These are phyloP conservation scores for Drosophila biarmipes DNA, from an alignment of 1,140 invertebrate genomes.

Conservation along the genomic window DNA sequence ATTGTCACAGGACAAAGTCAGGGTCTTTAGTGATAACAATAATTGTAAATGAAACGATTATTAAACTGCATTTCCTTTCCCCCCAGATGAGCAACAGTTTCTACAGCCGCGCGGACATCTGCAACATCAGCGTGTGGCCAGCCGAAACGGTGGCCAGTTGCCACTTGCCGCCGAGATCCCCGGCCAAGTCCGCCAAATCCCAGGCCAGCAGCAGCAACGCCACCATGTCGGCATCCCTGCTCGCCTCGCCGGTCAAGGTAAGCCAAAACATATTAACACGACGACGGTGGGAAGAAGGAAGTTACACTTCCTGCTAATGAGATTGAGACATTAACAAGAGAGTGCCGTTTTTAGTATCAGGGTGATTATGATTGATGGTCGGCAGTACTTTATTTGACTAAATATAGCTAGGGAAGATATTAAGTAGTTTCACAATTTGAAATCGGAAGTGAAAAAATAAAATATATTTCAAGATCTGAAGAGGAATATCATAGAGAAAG, in stretches of 20 bases:
- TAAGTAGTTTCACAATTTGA: no score
- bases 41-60: not conserved
- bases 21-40: no score
- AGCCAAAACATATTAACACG: slow-evolving; percentile 32
- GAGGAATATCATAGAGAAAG: no score
- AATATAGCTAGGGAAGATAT: no score
- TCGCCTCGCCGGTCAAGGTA: slow-evolving; percentile 65
- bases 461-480: no score
- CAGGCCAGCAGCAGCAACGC: slow-evolving; percentile 75
- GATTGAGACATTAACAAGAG: slow-evolving; percentile 6
- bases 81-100: slow-evolving; percentile 42
- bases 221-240: slow-evolving; percentile 58
- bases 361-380: slow-evolving; percentile 8
- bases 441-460: no score
- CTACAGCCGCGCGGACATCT: slow-evolving; percentile 74
- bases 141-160: slow-evolving; percentile 43
- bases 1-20: no score
- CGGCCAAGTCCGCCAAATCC: slow-evolving; percentile 68
- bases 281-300: slow-evolving; percentile 9
- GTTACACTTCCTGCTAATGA: slow-evolving; percentile 7
- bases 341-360: not conserved
- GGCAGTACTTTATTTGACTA: not conserved
- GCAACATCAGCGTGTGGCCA: slow-evolving; percentile 69
- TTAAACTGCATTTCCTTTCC: not conserved
- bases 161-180: slow-evolving; percentile 72